Evolutionary conservation across 2,113 vertebrate genomes (phyloP).

Genomic region (Scophthalmus maximus): DNA sequence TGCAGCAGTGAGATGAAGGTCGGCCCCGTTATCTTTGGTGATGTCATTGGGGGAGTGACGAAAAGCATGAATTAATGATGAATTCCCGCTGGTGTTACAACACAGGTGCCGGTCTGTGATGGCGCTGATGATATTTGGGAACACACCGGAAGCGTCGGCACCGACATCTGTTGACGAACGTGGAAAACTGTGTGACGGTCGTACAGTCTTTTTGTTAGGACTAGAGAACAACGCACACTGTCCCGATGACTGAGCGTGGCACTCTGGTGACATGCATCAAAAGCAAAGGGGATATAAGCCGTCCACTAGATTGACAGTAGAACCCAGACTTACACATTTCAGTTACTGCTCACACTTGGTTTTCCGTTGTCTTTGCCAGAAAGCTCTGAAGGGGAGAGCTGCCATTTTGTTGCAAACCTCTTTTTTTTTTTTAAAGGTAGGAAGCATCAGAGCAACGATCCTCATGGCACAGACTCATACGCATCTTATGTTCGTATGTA

Average conservation of each 20-base stretch:
- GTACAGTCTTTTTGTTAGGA: too few species aligned
- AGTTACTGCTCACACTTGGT: too few species aligned
- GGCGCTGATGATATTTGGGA: neutral
- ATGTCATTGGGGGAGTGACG: slow-evolving; percentile 11
- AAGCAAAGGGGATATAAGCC: too few species aligned
- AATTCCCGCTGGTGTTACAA: slow-evolving; percentile 26
- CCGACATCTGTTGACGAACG: neutral
- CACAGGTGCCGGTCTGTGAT: slow-evolving; percentile 5
- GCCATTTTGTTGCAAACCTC: too few species aligned
- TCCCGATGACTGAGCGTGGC: too few species aligned
- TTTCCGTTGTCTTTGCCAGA: too few species aligned
- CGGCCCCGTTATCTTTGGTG: neutral
- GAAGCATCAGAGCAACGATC: too few species aligned
- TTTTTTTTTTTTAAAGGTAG: neutral
- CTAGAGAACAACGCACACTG: too few species aligned
- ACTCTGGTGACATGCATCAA: too few species aligned
- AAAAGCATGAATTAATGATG: slow-evolving; percentile 22
- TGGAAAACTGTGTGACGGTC: neutral
- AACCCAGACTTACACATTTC: too few species aligned
- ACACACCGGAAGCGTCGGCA: neutral
- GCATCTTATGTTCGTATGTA: neutral
- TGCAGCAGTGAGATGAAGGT: neutral
- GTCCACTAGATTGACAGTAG: too few species aligned
- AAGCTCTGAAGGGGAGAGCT: too few species aligned
- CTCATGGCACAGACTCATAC: neutral